Evolutionary conservation across 2,113 vertebrate genomes (phyloP), one percentile per base, ranked within the genome.

Genomic region (Aleadryas rufinucha): DNA sequence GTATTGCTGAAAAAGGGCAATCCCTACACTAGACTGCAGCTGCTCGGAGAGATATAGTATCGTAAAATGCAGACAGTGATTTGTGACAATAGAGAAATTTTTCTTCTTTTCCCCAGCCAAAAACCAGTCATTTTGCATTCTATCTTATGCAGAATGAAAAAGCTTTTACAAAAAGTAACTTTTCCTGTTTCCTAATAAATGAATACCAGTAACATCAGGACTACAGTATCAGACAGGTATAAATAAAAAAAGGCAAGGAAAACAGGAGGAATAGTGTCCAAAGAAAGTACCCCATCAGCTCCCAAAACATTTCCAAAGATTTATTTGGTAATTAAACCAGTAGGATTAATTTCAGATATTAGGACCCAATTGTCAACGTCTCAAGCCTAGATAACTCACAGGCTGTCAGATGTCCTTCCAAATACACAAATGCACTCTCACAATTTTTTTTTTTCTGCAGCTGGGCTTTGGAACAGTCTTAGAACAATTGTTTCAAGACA

Each of bases 201-300:
- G 12, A 35, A 45, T 78, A 64, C 41, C 8, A 28, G 19, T 41
- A 90, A 72, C 5, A 54, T 74, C 72, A 87, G 23, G 64, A 21
- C 15, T 94, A 28, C 28, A 82, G 30, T 69, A 68, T 83, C 31
- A 71, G 61, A 6, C 65, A 89, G 41, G 11, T 71, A 70, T 69
- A 96, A 93, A 94, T 84, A 66, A 86, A 74, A 35, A 76, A 93
- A 90, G 39, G 7, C 17, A 57, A 66, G 68, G 35, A 84, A 95
- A 77, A 26, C 23, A 61, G 45, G 30, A 77, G 16, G 16, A 90
- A 71, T 42, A n/a, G 5, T 66, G 28, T 83, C 49, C 44, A 45
- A 47, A 80, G 50, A 79, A 95, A 81, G 33, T 74, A 85, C 5
- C 56, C 61, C 23, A 15, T 84, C 64, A 83, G 24, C 16, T 89